Evolutionary conservation across 2,888 invertebrate species (phyloP).

Genomic region (Synanthedon formicaeformis): DNA sequence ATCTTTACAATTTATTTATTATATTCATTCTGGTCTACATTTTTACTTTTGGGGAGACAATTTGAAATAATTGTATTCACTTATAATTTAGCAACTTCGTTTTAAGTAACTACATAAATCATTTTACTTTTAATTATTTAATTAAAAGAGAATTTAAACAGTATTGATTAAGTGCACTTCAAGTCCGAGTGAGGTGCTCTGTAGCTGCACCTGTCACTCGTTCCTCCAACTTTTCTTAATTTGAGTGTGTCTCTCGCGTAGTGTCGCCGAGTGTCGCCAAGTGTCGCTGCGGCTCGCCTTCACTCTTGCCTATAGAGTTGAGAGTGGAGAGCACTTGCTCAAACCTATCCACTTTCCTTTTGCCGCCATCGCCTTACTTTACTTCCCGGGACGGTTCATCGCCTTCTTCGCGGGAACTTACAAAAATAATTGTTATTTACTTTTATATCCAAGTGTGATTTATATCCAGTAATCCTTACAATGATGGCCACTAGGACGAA

Average conservation of each 20-base stretch:
- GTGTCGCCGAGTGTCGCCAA: conserved; percentile 5
- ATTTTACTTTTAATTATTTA: no score
- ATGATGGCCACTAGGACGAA: no score
- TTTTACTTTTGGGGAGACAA: no score
- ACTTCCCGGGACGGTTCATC: not conserved
- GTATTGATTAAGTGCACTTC: no score
- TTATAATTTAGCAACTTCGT: no score
- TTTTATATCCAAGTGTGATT: not conserved
- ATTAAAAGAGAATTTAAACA: no score
- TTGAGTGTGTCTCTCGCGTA: not conserved
- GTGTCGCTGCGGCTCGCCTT: not conserved
- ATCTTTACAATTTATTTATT: no score
- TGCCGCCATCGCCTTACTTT: not conserved
- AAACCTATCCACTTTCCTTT: not conserved
- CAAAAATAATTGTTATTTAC: not conserved
- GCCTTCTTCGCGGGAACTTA: not conserved
- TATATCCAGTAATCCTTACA: no score
- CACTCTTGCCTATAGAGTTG: not conserved
- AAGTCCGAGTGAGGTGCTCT: no score
- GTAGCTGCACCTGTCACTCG: not conserved
- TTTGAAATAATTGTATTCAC: no score
- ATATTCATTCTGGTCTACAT: no score
- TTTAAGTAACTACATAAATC: no score
- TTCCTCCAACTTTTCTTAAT: not conserved
- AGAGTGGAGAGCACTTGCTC: not conserved